Base-by-base conservation (phyloP, 2,888 invertebrate genomes). In the Leptinotarsa haldemani region DNA sequence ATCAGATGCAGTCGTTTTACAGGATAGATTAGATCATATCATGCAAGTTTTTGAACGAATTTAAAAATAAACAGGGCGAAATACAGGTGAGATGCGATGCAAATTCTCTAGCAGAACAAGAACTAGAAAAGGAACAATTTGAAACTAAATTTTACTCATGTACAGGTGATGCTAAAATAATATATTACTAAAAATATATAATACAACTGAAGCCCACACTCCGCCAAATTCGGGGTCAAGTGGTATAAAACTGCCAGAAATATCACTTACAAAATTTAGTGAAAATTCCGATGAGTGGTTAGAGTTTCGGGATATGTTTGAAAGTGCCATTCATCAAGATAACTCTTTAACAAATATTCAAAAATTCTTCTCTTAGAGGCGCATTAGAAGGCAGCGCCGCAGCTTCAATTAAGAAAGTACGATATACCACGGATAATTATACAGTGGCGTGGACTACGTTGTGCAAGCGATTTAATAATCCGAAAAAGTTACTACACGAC, bases 351-450 rank as follows among this genome's bases (percentile, higher is more conserved):
- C 70, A 16, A 22, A n/a, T 30, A 73, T 77, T 52, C 69, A 77
- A 64, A 77, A 74, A 58, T 74, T 76, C 46, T 74, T 75, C 50
- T 78, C 52, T 76, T 58, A 47, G 74, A 40, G 70, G 71, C 46
- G 78, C 74, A 20, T 69, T 76, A 46, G 70, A 72, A 52, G 70
- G 74, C 20, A 67, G 18, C 4, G 76, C 76, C 16, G 66, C 74
- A 13, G 61, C 78, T 48, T 16, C 72, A 25, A 76, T 78, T 13
- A 58, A 74, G 65, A 64, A 74, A 4, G 20, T 77, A 16, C 48
- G 50, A 71, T 73, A 66, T 22, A 67, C 69, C 65, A 50, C 69
- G 30, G 58, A 16, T 20, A 76, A 70, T 20, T 77, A 77, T 46
- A 15, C n/a, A 52, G 58, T 70, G 13, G 71, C 77, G 7, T 75